Percentiles rank a stretch among this genome's conserved stretches.
These are phyloP conservation scores for Cetoscarus ocellatus DNA, from an alignment of 2,797 vertebrate species.

Conservation along the genomic window DNA sequence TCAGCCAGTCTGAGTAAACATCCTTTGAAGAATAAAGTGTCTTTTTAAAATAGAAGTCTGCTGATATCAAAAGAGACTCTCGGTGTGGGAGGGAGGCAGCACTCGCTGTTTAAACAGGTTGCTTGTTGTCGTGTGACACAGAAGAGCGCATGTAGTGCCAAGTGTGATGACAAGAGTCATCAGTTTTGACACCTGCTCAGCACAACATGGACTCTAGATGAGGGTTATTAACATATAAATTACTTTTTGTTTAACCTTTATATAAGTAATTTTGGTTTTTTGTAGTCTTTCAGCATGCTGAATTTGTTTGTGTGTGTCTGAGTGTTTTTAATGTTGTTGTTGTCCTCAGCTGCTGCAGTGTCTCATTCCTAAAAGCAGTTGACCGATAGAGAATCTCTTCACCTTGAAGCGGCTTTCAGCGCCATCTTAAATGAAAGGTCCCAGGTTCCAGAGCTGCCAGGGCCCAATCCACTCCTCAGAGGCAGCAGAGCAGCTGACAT, in stretches of 20 bases:
- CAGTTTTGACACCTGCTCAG: constrained; percentile 52
- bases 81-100: constrained; percentile 57
- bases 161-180: constrained; percentile 33
- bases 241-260: constrained; percentile 5
- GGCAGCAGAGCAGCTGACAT: constrained; percentile 78
- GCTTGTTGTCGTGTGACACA: constrained; percentile 74
- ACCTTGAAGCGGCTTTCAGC: constrained; percentile 77
- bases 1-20: constrained; percentile 73
- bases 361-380: constrained; percentile 64
- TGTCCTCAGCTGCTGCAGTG: constrained; percentile 59
- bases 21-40: constrained; percentile 83
- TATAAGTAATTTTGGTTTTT: not conserved
- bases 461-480: constrained; percentile 49
- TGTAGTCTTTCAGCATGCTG: constrained; percentile 8
- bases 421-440: constrained; percentile 78
- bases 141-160: constrained; percentile 44
- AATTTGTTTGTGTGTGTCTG: constrained; percentile 31
- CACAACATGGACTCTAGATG: constrained; percentile 20
- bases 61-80: constrained; percentile 75
- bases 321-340: constrained; percentile 24
- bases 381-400: constrained; percentile 78
- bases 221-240: constrained; percentile 32
- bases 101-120: constrained; percentile 76
- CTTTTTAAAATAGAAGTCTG: constrained; percentile 72
- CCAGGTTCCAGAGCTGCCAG: constrained; percentile 52